A percentile compares a stretch with the other conserved stretches of the same genome.
These are phyloP conservation scores for Oxygymnocypris stewartii DNA, from an alignment of 2,113 vertebrate genomes.

Conservation along the genomic window DNA sequence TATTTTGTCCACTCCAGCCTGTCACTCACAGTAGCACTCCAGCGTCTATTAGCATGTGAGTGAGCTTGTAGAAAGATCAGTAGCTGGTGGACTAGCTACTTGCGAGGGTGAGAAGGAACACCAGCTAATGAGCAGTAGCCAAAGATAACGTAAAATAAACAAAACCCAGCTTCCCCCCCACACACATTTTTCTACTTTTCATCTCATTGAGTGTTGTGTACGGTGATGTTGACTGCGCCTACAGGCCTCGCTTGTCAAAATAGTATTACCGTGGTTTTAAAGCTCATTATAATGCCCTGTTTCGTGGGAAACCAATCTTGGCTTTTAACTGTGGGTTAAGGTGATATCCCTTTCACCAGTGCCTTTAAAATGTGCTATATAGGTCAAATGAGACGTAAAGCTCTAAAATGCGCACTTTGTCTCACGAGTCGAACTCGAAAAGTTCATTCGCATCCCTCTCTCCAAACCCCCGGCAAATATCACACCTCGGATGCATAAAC, in stretches of 20 bases:
- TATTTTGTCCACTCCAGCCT: slow-evolving; percentile 28
- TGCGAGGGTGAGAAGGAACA: slow-evolving; percentile 15
- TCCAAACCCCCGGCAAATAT: slow-evolving; percentile 67
- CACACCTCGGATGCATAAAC: slow-evolving; percentile 81
- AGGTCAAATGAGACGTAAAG: slow-evolving; percentile 45
- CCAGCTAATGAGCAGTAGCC: not conserved
- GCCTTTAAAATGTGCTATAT: not conserved
- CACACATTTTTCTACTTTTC: slow-evolving; percentile 17
- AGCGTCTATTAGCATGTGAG: slow-evolving; percentile 35
- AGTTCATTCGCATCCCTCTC: slow-evolving; percentile 55
- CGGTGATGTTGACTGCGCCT: slow-evolving; percentile 24
- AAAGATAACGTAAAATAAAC: slow-evolving; percentile 16
- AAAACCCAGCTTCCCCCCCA: not conserved
- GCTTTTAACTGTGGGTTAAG: slow-evolving; percentile 28
- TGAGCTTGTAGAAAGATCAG: slow-evolving; percentile 18
- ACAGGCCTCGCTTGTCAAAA: slow-evolving; percentile 34
- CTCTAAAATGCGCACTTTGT: slow-evolving; percentile 61
- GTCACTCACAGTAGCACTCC: slow-evolving; percentile 18
- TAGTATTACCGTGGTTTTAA: slow-evolving; percentile 33
- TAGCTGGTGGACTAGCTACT: slow-evolving; percentile 2
- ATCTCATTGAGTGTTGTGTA: slow-evolving; percentile 30
- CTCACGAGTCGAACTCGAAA: slow-evolving; percentile 58
- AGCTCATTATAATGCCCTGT: slow-evolving; percentile 35
- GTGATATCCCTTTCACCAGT: not conserved
- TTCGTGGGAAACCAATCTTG: slow-evolving; percentile 31